These are phyloP conservation scores for Meloidogyne exigua DNA, from an alignment of 1,140 invertebrate species.

Conservation along the genomic window DNA sequence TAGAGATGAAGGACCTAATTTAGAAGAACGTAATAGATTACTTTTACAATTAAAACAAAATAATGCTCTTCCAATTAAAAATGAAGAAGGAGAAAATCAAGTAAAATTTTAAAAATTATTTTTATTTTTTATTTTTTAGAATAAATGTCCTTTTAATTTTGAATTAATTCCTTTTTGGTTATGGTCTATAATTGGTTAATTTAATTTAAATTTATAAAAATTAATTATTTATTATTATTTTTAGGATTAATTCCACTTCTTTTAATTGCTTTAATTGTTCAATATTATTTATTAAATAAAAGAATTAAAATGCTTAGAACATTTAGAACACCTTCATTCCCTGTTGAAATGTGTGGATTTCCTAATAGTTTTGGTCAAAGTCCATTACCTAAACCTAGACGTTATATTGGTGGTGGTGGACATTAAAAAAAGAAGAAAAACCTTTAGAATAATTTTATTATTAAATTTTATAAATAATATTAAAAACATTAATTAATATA, in stretches of 20 bases:
- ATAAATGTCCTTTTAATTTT: not conserved
- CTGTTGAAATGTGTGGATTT: constrained; percentile 8
- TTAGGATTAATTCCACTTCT: not conserved
- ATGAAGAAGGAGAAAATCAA: not conserved
- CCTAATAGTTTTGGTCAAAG: constrained; percentile 10
- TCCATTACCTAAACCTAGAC: constrained; percentile 10
- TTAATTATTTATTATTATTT: not conserved
- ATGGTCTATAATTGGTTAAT: not conserved
- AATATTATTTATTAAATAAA: constrained; percentile 17
- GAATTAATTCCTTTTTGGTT: constrained; percentile 7
- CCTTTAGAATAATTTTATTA: not conserved
- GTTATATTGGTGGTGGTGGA: not conserved
- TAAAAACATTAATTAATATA: not conserved
- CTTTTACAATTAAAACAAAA: not conserved
- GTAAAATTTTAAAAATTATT: too few relatives aligned
- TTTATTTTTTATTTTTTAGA: too few relatives aligned
- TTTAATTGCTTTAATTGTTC: not conserved
- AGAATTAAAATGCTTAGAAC: constrained; percentile 1
- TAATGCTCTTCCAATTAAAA: not conserved
- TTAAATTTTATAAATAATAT: not conserved
- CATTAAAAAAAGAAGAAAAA: not conserved
- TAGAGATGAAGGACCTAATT: constrained; percentile 16
- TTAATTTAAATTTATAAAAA: too few relatives aligned
- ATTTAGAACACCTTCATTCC: constrained; percentile 9
- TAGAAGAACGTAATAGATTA: constrained; percentile 7